Evolutionary conservation across 2,888 invertebrate genomes (phyloP).

Genomic region (Panorpa germanica): DNA sequence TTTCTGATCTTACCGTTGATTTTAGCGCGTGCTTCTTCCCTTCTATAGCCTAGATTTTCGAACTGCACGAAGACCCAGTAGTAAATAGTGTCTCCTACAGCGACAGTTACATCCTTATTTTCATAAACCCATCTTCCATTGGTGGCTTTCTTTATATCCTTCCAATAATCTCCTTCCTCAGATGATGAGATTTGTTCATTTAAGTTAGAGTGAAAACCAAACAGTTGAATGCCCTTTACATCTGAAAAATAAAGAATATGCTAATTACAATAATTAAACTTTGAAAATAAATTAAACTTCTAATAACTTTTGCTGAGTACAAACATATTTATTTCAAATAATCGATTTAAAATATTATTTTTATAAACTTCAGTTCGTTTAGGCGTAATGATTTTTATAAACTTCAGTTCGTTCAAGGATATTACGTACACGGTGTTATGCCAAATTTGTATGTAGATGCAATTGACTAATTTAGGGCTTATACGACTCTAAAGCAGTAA

Average conservation of each 20-base stretch:
- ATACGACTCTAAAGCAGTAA: too few relatives aligned
- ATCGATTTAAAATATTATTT: too few relatives aligned
- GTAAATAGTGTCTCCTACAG: slow-evolving; percentile 32
- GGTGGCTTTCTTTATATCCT: slow-evolving; percentile 24
- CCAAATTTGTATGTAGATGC: too few relatives aligned
- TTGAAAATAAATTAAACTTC: too few relatives aligned
- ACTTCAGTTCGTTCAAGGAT: too few relatives aligned
- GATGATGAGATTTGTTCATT: slow-evolving; percentile 29
- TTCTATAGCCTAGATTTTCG: slow-evolving; percentile 26
- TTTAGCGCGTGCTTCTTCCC: slow-evolving; percentile 23
- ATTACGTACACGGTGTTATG: too few relatives aligned
- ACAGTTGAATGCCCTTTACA: slow-evolving; percentile 28
- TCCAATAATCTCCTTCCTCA: slow-evolving; percentile 31
- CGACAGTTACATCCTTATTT: slow-evolving; percentile 24
- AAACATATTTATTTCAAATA: too few relatives aligned
- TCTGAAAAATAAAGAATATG: slow-evolving; percentile 20
- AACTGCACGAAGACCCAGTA: slow-evolving; percentile 41
- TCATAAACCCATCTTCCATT: slow-evolving; percentile 32
- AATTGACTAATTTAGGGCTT: too few relatives aligned
- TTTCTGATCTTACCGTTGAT: slow-evolving; percentile 22
- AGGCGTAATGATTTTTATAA: too few relatives aligned
- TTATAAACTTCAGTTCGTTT: too few relatives aligned
- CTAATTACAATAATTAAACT: not conserved
- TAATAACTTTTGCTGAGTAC: too few relatives aligned
- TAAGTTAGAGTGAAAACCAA: slow-evolving; percentile 44